Base-by-base conservation (phyloP, 2,113 vertebrate species). In the Hucho hucho region DNA sequence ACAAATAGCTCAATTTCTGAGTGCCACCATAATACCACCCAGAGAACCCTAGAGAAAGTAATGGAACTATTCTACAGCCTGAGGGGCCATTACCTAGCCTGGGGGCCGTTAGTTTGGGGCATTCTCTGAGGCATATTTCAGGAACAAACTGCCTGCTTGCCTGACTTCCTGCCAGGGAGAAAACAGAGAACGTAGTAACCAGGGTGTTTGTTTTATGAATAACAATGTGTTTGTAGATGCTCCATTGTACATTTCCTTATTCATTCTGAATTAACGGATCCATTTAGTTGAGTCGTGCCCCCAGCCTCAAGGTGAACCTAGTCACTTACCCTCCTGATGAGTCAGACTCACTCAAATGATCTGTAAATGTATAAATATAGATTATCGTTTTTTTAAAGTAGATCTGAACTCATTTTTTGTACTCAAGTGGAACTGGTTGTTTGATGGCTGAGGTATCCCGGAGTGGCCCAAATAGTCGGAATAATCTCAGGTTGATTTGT, bases 161-260 rank as follows among this genome's bases (percentile, higher is more conserved):
- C 82, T 53, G 49, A 4, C 71, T 86, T 25, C 66, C 82, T 84
- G 84, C 29, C 47, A 77, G 78, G 64, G 53, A 77, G 72, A 81
- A 65, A 7, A 28, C 46, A 56, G 49, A 16, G 47, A 53, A 18
- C 4, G 37, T 25, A 43, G 46, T 29, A 13, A 58, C 73, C 47
- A 22, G 64, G 56, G 32, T 64, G 22, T 70, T 76, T 64, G 26
- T 46, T 63, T 75, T 64, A 20, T 46, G 22, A 75, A 75, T 43
- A 14, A 32, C 24, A 66, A 37, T 29, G 11, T 64, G 71, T 63
- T 43, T 46, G 59, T 49, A 9, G 5, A 7, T 37, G 71, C 56
- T 43, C 18, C 16, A 6, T 59, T 14, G 18, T 64, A 69, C 12
- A 37, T 29, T 37, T 61, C 22, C 73, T n/a, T 37, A 18, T 25